Base-by-base conservation (phyloP, 1,140 invertebrate species). In the Pararge aegeria region DNA sequence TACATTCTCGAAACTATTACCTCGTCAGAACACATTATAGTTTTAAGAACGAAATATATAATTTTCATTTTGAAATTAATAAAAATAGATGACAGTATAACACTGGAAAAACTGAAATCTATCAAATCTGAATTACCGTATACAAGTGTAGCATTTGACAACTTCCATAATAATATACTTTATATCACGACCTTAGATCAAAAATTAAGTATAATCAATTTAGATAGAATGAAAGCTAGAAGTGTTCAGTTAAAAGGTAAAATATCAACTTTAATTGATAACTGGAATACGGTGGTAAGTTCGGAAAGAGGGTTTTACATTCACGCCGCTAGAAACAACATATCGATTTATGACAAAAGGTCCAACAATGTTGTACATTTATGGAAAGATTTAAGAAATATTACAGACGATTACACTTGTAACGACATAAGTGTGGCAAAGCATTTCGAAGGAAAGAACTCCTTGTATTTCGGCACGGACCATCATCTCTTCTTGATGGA, bases 401-500 rank as follows among this genome's bases (percentile, higher is more conserved):
- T 84, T n/a, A 73, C 73, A 0, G 83, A 87, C 58, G 68, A 78
- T n/a, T 37, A 68, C 9, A n/a, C 34, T 16, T 89, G 86, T 52
- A 80, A 83, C 50, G 70, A 73, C 20, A 81, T 89, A 18, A 78
- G 66, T 52, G 67, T 67, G 19, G 81, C 73, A 0, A 69, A 62
- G 50, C 73, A 79, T 15, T 75, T 72, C 10, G 70, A 75, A 46
- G 66, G 48, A 15, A 64, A 59, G 13, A 57, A 69, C 1, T 70
- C 69, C 13, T 21, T 87, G 0, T 87, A 87, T 51, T 70, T 85
- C 15, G 77, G 65, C 7, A 83, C 87, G 1, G 70, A 83, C 20
- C 87, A 89, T 44, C 78, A 89, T 64, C 30, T 87, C 0, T 84
- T 87, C 15, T 57, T 80, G 12, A 68, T 87, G 62, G 87, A 89